Percentiles rank a stretch among this genome's conserved stretches.
phyloP scores from a whole-genome alignment of 2,888 invertebrate genomes.

The Vesta saturnalis region DNA sequence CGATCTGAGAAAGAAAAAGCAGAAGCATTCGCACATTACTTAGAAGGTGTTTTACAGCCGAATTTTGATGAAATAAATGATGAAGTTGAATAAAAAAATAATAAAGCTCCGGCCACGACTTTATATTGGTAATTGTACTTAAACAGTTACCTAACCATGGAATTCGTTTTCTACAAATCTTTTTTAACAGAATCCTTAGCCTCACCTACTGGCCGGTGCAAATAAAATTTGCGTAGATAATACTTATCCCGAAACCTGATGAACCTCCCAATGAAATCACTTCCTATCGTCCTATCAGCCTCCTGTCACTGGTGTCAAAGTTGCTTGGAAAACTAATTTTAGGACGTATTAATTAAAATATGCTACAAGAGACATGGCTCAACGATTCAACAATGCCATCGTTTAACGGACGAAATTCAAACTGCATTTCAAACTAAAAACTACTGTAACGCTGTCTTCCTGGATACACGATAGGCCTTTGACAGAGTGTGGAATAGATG shows the following conservation, averaged over 20 bases:
- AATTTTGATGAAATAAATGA: no score
- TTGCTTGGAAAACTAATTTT: background rate
- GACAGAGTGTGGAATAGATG: no score
- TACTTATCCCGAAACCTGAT: background rate
- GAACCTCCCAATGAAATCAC: background rate
- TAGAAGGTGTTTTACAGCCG: no score
- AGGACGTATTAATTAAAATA: background rate
- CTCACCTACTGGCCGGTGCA: background rate
- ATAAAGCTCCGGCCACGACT: no score
- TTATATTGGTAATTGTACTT: no score
- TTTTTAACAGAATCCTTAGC: background rate
- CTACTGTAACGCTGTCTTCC: background rate
- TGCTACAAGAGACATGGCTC: background rate
- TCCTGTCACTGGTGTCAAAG: background rate
- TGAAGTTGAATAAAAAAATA: no score
- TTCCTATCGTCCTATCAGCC: background rate
- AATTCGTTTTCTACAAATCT: no score
- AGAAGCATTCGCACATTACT: no score
- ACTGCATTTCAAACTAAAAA: background rate
- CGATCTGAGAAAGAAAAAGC: no score
- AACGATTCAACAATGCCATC: background rate
- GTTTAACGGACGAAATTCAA: background rate
- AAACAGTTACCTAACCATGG: no score
- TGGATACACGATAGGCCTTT: background rate
- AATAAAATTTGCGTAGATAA: background rate